These are phyloP conservation scores for Pelobates cultripes DNA, from an alignment of 2,797 vertebrate species.

Conservation along the genomic window DNA sequence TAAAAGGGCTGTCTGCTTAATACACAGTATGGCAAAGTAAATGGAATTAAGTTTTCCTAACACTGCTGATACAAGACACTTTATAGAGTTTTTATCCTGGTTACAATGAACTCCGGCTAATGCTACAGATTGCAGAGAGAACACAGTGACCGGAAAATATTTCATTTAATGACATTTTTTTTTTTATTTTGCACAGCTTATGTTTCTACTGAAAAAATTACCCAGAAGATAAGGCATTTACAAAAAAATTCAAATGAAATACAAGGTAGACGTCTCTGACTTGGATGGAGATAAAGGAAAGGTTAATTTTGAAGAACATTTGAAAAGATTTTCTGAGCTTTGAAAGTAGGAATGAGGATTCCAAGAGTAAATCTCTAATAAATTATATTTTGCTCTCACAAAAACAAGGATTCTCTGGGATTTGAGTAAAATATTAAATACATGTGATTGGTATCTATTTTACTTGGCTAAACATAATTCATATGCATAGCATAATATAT, in stretches of 20 bases:
- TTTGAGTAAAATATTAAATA: background rate
- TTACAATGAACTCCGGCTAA: conserved; percentile 43
- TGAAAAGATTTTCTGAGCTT: background rate
- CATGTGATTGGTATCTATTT: no score
- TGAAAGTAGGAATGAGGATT: background rate
- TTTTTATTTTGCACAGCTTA: conserved; percentile 11
- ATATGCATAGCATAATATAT: no score
- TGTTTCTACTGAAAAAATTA: conserved; percentile 21
- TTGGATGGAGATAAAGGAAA: conserved; percentile 8
- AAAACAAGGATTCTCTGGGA: background rate
- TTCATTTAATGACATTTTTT: conserved; percentile 29
- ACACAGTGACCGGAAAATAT: conserved; percentile 39
- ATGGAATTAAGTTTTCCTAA: conserved; percentile 12
- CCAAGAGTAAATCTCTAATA: background rate
- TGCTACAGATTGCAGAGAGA: background rate
- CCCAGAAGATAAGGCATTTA: conserved; percentile 23
- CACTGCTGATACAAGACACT: conserved; percentile 8
- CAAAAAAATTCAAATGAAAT: conserved; percentile 23
- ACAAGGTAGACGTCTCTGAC: background rate
- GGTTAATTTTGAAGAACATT: conserved; percentile 38
- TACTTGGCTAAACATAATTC: no score
- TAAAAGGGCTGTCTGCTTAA: background rate
- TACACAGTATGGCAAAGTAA: conserved; percentile 11
- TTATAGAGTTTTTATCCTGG: conserved; percentile 14
- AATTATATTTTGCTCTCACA: background rate